Conservation (phyloP, 2,113 vertebrate genomes). For the Cricetomys ansorgei region DNA sequence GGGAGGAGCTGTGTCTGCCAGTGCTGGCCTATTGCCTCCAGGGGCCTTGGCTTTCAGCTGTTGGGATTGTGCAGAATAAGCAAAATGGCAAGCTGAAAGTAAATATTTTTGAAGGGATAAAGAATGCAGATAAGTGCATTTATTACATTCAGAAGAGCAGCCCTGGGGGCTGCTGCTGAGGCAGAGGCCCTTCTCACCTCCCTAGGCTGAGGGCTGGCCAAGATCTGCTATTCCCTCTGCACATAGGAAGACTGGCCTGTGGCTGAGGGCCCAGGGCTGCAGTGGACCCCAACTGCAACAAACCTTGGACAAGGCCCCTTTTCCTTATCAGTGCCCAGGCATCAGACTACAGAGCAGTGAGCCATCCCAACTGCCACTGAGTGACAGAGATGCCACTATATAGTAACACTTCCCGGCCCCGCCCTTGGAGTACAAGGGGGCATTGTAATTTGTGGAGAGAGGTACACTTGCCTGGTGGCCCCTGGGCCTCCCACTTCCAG, state of each 20-base stretch:
- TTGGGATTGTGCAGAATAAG: slow-evolving; percentile 66
- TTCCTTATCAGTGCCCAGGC: not conserved
- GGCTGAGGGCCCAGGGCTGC: no score
- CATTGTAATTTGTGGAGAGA: not conserved
- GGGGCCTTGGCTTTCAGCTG: not conserved
- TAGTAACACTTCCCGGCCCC: not conserved
- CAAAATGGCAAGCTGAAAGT: slow-evolving; percentile 64
- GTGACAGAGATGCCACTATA: no score
- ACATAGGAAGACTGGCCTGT: no score
- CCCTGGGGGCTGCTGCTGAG: not conserved
- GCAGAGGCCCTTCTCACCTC: rapidly evolving
- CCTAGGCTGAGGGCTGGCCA: rapidly evolving
- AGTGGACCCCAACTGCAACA: not conserved
- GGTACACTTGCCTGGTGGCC: not conserved
- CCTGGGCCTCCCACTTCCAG: no score
- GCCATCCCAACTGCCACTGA: not conserved
- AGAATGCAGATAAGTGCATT: slow-evolving; percentile 70
- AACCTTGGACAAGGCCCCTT: not conserved
- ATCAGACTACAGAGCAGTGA: no score
- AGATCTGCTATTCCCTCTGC: not conserved
- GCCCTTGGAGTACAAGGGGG: no score
- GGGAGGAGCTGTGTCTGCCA: not conserved
- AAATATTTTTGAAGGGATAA: slow-evolving; percentile 71
- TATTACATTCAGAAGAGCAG: not conserved
- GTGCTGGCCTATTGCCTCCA: not conserved